Conservation (phyloP, 2,113 vertebrate species). For the Pangasianodon hypophthalmus region DNA sequence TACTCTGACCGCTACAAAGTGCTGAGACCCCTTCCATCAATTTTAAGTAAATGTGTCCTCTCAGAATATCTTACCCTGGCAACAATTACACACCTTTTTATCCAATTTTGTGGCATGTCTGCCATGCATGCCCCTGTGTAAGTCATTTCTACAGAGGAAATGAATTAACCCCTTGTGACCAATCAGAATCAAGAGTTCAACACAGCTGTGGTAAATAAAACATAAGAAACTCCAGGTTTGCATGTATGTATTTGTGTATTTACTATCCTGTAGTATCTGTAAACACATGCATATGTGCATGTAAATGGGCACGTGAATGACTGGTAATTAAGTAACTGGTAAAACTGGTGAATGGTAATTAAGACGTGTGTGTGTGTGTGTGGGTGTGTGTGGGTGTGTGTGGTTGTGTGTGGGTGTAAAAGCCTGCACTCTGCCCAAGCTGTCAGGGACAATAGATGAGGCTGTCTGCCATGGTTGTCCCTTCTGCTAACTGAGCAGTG, state of each 20-base stretch:
- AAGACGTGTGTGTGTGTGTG: not conserved
- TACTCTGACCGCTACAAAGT: not conserved
- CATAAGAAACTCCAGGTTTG: not conserved
- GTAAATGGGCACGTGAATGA: conserved; percentile 7
- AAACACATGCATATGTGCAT: not conserved
- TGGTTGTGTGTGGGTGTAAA: not conserved
- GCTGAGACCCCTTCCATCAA: not conserved
- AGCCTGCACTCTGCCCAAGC: conserved; percentile 1
- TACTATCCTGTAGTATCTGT: not conserved
- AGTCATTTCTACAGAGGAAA: not conserved
- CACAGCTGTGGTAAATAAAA: no score
- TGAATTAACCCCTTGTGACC: not conserved
- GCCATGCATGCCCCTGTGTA: not conserved
- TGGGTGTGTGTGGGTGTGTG: not conserved
- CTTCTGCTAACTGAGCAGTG: conserved; percentile 37
- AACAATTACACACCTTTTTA: not conserved
- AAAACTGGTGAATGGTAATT: conserved; percentile 3
- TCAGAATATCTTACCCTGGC: not conserved
- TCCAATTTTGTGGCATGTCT: not conserved
- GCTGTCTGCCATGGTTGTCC: conserved; percentile 35
- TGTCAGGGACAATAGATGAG: conserved; percentile 44
- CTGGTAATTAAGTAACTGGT: not conserved
- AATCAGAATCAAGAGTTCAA: no score
- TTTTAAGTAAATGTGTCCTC: not conserved
- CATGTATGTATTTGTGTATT: not conserved